Conservation (phyloP, 1,140 invertebrate species). For the Tyrophagus putrescentiae region DNA sequence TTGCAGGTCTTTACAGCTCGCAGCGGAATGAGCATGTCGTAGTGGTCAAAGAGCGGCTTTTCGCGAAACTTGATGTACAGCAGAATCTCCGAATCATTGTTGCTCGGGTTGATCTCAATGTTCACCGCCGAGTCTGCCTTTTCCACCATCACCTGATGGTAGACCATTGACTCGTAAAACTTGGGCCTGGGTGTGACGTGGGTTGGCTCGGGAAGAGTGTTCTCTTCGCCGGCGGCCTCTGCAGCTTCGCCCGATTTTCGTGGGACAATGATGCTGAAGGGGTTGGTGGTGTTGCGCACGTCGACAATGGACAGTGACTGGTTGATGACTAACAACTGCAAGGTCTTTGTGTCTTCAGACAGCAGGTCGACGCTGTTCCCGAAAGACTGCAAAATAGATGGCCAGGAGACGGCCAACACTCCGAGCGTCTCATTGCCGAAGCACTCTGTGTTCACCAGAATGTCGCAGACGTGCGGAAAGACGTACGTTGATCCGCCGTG, state of each 20-base stretch:
- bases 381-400: slow-evolving; percentile 29
- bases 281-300: slow-evolving; percentile 26
- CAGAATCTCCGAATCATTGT: slow-evolving; percentile 25
- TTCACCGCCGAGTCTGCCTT: slow-evolving; percentile 30
- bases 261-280: slow-evolving; percentile 29
- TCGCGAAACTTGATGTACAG: slow-evolving; percentile 28
- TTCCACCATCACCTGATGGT: slow-evolving; percentile 30
- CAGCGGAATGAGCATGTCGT: slow-evolving; percentile 28
- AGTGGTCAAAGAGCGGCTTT: slow-evolving; percentile 28
- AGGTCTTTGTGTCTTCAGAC: slow-evolving; percentile 29
- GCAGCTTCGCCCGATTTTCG: slow-evolving; percentile 19
- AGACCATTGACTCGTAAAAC: slow-evolving; percentile 29
- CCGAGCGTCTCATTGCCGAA: slow-evolving; percentile 30
- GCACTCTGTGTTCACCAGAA: slow-evolving; percentile 25
- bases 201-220: slow-evolving; percentile 26
- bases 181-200: slow-evolving; percentile 26
- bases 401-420: slow-evolving; percentile 30
- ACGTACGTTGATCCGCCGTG: slow-evolving; percentile 29
- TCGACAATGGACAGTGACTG: slow-evolving; percentile 27
- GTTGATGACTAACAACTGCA: slow-evolving; percentile 29
- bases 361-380: slow-evolving; percentile 29
- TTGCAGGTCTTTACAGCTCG: slow-evolving; percentile 22
- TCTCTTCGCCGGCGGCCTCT: not conserved
- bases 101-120: slow-evolving; percentile 29
- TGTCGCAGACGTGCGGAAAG: slow-evolving; percentile 29